Conservation (phyloP, 2,113 vertebrate genomes). For the Apteryx mantelli region DNA sequence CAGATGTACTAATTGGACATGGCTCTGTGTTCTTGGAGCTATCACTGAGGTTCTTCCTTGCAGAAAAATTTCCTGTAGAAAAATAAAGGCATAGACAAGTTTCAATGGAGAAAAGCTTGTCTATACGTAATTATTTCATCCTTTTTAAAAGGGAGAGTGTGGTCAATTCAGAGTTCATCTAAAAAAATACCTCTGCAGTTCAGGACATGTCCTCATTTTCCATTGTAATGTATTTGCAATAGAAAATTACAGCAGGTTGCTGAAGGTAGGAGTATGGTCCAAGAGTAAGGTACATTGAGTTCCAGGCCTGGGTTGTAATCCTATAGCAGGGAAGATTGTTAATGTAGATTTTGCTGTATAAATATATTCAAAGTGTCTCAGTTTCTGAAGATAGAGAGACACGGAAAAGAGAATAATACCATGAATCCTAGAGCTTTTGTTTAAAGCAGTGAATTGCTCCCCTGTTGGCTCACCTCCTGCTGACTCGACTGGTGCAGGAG, state of each 20-base stretch:
- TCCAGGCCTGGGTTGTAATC: neutral
- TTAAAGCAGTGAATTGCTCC: neutral
- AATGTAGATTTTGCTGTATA: neutral
- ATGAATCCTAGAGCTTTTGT: neutral
- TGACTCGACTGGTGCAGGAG: neutral
- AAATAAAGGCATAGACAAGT: neutral
- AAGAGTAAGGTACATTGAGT: neutral
- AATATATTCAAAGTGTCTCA: neutral
- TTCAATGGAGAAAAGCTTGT: neutral
- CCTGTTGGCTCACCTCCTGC: neutral
- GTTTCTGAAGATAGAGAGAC: neutral
- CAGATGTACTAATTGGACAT: neutral
- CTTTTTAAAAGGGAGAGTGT: neutral
- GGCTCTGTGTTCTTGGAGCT: neutral
- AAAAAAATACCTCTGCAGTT: rapidly evolving
- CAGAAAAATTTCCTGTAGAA: neutral
- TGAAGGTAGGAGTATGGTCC: neutral
- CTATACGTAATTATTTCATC: neutral
- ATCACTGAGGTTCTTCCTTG: neutral
- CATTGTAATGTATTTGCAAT: neutral
- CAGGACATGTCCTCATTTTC: neutral
- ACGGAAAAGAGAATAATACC: neutral
- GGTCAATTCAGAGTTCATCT: neutral
- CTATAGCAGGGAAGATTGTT: neutral
- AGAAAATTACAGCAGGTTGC: neutral